phyloP scores from a whole-genome alignment of 2,113 vertebrate genomes.

The Upupa epops region DNA sequence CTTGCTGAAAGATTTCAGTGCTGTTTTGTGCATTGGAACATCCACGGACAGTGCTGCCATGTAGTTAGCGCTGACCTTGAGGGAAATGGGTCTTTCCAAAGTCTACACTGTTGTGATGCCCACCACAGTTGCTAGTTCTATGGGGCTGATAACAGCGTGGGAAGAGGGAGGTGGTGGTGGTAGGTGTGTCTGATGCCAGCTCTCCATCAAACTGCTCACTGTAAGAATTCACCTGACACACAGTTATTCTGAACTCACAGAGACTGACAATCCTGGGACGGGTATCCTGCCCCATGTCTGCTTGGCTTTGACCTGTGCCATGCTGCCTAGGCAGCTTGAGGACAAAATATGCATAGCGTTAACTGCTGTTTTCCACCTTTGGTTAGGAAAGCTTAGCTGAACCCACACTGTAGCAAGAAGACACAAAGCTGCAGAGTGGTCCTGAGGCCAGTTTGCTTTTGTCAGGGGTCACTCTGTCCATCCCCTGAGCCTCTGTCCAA shows the following conservation, averaged over 20 bases:
- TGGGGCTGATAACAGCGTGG: neutral
- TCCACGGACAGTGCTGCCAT: neutral
- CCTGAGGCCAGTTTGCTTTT: neutral
- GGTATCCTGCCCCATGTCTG: neutral
- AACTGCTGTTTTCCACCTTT: neutral
- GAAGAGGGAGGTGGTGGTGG: neutral
- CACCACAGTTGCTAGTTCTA: neutral
- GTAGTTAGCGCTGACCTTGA: accelerated
- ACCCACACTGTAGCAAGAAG: neutral
- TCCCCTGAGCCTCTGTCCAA: neutral
- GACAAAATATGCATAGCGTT: neutral
- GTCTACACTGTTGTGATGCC: accelerated
- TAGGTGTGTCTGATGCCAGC: neutral
- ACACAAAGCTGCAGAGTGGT: neutral
- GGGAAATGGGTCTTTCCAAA: neutral
- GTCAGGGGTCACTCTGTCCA: neutral
- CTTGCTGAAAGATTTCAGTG: accelerated
- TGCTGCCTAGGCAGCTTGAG: neutral
- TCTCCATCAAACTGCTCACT: neutral
- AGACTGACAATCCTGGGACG: neutral
- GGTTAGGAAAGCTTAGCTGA: neutral
- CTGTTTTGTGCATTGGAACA: neutral
- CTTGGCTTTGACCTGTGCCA: neutral
- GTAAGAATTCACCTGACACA: neutral
- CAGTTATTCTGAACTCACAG: neutral